Conservation (phyloP, 1,140 invertebrate species). For the Leptonema lineaticorne region DNA sequence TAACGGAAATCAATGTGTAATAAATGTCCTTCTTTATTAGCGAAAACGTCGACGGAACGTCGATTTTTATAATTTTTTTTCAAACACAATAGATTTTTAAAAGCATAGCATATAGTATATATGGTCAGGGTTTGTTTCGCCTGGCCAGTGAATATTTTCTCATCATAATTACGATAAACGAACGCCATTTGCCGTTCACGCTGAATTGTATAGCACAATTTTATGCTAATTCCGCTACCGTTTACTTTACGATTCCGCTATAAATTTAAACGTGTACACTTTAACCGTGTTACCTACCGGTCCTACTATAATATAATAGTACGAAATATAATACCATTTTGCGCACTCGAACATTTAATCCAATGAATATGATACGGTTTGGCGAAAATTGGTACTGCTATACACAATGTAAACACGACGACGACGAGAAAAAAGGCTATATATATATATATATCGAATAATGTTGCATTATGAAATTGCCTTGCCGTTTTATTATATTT, state of each 20-base stretch:
- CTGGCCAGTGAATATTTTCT: not conserved
- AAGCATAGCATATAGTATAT: not conserved
- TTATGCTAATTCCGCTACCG: constrained; percentile 6
- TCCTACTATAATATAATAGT: not conserved
- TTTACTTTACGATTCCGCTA: constrained; percentile 12
- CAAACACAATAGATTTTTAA: too few species aligned
- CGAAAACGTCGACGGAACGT: too few species aligned
- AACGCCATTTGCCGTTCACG: not conserved
- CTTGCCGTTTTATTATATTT: too few species aligned
- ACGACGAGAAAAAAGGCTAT: too few species aligned
- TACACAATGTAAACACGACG: too few species aligned
- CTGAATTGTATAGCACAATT: constrained; percentile 2
- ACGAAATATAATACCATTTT: too few species aligned
- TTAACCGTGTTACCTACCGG: not conserved
- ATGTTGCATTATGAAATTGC: too few species aligned
- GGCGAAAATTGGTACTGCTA: too few species aligned
- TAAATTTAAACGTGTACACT: constrained; percentile 1
- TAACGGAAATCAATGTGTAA: too few species aligned
- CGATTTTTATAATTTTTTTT: too few species aligned
- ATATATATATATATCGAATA: too few species aligned
- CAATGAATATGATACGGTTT: not conserved
- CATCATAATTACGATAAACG: not conserved
- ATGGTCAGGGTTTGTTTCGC: not conserved
- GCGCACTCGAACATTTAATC: not conserved
- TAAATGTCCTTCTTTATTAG: too few species aligned